phyloP scores from a whole-genome alignment of 2,888 invertebrate species.

The Fissipunctia ypsillon region DNA sequence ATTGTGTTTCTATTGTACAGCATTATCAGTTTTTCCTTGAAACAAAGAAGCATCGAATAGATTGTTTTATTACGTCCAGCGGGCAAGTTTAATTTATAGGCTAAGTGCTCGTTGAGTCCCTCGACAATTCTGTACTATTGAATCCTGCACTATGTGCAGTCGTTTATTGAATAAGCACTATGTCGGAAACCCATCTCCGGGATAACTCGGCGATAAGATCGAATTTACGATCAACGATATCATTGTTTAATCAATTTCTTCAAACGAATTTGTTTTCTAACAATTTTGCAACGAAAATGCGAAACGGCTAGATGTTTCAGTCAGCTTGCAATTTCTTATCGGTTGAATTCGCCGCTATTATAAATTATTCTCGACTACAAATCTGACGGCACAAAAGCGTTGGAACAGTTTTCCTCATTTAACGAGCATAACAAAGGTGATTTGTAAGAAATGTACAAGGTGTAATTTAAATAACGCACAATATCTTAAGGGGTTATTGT shows the following conservation, averaged over 20 bases:
- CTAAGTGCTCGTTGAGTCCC: constrained; percentile 39
- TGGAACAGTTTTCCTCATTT: constrained; percentile 17
- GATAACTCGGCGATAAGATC: not conserved
- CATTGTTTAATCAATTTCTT: not conserved
- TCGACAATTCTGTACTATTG: constrained; percentile 16
- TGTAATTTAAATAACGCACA: too few relatives aligned
- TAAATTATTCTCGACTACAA: constrained; percentile 12
- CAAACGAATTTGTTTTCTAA: constrained; percentile 2
- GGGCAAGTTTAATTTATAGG: constrained; percentile 34
- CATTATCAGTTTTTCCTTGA: constrained; percentile 36
- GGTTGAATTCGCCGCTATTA: constrained; percentile 3
- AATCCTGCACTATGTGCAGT: not conserved
- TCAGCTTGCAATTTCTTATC: constrained; percentile 28
- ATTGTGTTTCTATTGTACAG: constrained; percentile 31
- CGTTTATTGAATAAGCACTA: constrained; percentile 12
- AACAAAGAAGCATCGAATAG: constrained; percentile 2
- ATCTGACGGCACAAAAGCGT: not conserved
- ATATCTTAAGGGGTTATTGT: too few relatives aligned
- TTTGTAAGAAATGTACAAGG: not conserved
- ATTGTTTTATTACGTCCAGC: constrained; percentile 25
- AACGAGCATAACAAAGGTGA: not conserved
- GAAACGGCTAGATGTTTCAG: not conserved
- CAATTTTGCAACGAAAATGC: not conserved
- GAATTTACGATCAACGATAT: not conserved
- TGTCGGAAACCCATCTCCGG: not conserved